Evolutionary conservation across 2,797 vertebrate species (phyloP).

Genomic region (Avahi laniger): DNA sequence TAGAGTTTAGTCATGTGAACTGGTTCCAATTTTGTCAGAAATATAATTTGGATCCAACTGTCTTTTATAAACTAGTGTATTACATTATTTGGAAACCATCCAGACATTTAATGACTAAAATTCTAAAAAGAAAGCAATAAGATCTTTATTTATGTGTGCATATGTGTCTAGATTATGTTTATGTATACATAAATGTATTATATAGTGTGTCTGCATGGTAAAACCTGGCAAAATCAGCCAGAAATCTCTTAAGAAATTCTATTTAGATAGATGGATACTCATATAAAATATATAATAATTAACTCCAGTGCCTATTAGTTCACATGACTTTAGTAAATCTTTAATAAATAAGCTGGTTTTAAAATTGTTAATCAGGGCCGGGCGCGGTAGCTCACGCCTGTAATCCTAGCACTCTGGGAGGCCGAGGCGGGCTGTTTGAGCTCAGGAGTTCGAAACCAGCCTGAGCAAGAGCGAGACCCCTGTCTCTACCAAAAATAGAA

Average conservation of each 20-base stretch:
- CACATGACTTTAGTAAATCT: background rate
- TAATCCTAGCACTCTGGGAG: too few relatives aligned
- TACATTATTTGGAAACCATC: background rate
- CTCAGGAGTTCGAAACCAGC: too few relatives aligned
- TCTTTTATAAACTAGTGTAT: background rate
- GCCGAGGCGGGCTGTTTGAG: too few relatives aligned
- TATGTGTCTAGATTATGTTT: background rate
- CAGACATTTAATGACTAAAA: background rate
- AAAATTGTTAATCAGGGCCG: too few relatives aligned
- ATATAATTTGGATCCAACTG: background rate
- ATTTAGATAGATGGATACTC: background rate
- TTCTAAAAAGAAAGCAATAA: background rate
- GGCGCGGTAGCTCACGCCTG: too few relatives aligned
- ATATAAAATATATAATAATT: background rate
- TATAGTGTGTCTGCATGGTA: background rate
- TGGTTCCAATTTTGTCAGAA: background rate
- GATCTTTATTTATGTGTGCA: background rate
- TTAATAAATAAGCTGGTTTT: too few relatives aligned
- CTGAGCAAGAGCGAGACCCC: too few relatives aligned
- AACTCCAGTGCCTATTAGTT: background rate
- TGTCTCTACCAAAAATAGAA: too few relatives aligned
- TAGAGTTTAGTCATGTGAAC: background rate
- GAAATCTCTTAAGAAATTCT: background rate
- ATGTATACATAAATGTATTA: background rate
- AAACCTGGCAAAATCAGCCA: background rate